Evolutionary conservation across 2,888 invertebrate genomes (phyloP).

Genomic region (Caenorhabditis sp.): DNA sequence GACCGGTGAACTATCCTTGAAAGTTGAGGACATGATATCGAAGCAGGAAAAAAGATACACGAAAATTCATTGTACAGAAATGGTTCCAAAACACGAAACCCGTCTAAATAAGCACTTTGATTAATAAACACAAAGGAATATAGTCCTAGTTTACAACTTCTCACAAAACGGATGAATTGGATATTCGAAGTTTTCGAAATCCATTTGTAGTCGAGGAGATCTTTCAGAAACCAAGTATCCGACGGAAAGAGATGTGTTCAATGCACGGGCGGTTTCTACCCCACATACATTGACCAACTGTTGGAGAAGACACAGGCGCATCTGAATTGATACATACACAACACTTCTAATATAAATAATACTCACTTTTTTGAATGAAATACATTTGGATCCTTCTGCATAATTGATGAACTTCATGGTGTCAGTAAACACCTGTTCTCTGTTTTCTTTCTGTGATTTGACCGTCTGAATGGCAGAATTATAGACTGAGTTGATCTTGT

Average conservation of each 20-base stretch:
- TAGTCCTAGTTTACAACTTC: conserved; percentile 26
- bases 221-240: conserved; percentile 71
- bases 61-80: neutral
- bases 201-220: conserved; percentile 69
- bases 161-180: conserved; percentile 68
- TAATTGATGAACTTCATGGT: conserved; percentile 67
- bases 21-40: too few relatives aligned
- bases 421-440: conserved; percentile 56
- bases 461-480: conserved; percentile 66
- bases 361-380: conserved; percentile 58
- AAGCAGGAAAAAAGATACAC: too few relatives aligned
- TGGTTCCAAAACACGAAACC: conserved; percentile 32
- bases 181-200: conserved; percentile 70
- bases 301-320: conserved; percentile 67
- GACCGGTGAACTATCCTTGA: too few relatives aligned
- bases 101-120: conserved; percentile 31
- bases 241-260: conserved; percentile 68
- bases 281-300: conserved; percentile 65
- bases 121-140: neutral
- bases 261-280: conserved; percentile 65
- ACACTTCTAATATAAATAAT: neutral
- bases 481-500: conserved; percentile 67
- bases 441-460: conserved; percentile 53
- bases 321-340: conserved; percentile 44
- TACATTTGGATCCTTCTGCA: conserved; percentile 65